phyloP scores from a whole-genome alignment of 2,888 invertebrate species.

The Bursaphelenchus okinawaensis region DNA sequence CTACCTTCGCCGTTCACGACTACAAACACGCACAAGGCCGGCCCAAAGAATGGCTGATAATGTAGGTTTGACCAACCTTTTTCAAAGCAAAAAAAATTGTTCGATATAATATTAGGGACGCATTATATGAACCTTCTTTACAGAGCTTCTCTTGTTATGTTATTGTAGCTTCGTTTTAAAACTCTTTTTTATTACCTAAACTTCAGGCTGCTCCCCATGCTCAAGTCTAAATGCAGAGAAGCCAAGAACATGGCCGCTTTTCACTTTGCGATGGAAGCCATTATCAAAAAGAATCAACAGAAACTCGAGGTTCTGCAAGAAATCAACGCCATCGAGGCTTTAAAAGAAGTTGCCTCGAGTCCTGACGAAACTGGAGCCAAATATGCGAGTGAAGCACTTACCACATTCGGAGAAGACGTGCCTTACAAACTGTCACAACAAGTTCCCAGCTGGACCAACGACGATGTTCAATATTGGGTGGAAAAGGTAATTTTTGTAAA shows the following conservation, averaged over 20 bases:
- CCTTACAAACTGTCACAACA: conserved; percentile 96
- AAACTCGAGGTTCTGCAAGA: conserved; percentile 64
- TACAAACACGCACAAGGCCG: conserved; percentile 63
- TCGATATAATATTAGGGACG: neutral
- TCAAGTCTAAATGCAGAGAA: conserved; percentile 88
- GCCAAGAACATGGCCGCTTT: conserved; percentile 93
- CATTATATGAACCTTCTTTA: neutral
- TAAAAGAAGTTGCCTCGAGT: conserved; percentile 92
- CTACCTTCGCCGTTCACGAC: conserved; percentile 74
- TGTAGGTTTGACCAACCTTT: too few relatives aligned
- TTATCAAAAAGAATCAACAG: conserved; percentile 74
- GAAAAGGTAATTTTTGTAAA: conserved; percentile 67
- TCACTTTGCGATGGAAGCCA: conserved; percentile 97
- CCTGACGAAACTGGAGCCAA: conserved; percentile 95
- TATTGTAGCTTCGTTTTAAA: neutral
- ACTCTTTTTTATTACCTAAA: neutral
- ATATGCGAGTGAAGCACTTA: conserved; percentile 68
- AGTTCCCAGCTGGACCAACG: conserved; percentile 92
- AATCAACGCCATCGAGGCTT: conserved; percentile 87
- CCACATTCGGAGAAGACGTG: conserved; percentile 79
- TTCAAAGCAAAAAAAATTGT: too few relatives aligned
- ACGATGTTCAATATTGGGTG: conserved; percentile 95
- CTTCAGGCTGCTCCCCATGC: conserved; percentile 74
- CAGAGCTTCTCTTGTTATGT: neutral
- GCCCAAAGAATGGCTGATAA: conserved; percentile 49